Percentiles rank a stretch among this genome's conserved stretches.
These are phyloP conservation scores for Psittacula cyanocephala DNA, from an alignment of 2,113 vertebrate genomes.

Conservation along the genomic window DNA sequence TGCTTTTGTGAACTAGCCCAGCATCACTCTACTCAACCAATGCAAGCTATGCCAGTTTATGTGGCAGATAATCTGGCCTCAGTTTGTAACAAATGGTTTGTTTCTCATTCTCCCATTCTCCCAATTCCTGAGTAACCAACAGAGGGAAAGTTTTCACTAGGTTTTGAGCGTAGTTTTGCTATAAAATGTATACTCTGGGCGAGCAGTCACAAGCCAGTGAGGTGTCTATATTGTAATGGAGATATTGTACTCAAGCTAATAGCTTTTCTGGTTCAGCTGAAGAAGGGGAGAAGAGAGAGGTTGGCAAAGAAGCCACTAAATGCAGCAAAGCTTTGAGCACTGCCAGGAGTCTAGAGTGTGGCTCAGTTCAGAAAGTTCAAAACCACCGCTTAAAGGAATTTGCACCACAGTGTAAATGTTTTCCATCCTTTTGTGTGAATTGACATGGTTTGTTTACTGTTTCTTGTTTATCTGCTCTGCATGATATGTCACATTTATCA, in stretches of 20 bases:
- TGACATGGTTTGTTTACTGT: not conserved
- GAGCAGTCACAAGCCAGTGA: not conserved
- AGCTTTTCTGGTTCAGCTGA: not conserved
- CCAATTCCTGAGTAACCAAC: not conserved
- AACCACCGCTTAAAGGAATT: not conserved
- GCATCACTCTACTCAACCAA: not conserved
- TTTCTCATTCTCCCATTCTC: not conserved
- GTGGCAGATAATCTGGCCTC: not conserved
- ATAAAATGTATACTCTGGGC: not conserved
- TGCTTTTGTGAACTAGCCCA: not conserved
- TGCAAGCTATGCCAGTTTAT: not conserved
- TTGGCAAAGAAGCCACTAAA: not conserved
- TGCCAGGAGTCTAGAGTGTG: not conserved
- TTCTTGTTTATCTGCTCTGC: constrained; percentile 6
- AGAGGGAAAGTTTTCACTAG: not conserved
- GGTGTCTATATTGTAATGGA: not conserved
- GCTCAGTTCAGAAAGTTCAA: not conserved
- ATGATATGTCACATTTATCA: not conserved
- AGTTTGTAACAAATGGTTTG: not conserved
- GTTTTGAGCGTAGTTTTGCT: not conserved
- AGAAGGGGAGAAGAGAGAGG: not conserved
- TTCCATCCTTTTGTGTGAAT: not conserved
- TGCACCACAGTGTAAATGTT: not conserved
- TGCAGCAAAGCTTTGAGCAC: not conserved
- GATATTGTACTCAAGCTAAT: not conserved